Conservation (phyloP, 2,113 vertebrate genomes). For the Aix galericulata region DNA sequence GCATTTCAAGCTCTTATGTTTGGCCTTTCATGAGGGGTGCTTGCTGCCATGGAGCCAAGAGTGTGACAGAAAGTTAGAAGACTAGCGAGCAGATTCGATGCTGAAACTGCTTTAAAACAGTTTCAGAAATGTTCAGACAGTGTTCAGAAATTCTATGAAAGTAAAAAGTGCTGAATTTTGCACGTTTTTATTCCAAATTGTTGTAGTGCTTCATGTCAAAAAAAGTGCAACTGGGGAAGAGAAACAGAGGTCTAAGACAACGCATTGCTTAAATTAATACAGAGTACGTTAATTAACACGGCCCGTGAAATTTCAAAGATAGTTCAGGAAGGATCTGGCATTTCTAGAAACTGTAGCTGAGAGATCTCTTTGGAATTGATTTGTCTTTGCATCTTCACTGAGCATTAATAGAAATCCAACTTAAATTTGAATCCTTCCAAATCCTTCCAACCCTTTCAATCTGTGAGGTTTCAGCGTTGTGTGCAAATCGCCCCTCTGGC, state of each 20-base stretch:
- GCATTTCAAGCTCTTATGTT: accelerated
- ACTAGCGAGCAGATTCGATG: neutral
- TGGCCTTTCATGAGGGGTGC: neutral
- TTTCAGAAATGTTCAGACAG: neutral
- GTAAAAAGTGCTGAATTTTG: neutral
- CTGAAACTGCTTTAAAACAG: neutral
- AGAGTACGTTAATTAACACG: neutral
- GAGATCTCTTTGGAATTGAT: neutral
- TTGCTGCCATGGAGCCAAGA: neutral
- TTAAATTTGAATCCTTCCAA: neutral
- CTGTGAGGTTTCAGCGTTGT: neutral
- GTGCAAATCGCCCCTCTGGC: neutral
- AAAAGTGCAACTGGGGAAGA: neutral
- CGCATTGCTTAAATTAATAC: neutral
- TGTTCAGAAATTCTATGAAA: neutral
- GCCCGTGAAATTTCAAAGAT: neutral
- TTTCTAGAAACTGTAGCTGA: neutral
- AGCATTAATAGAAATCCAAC: neutral
- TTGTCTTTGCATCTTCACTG: neutral
- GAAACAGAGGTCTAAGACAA: neutral
- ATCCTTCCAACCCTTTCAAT: neutral
- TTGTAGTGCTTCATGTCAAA: neutral
- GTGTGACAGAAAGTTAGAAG: neutral
- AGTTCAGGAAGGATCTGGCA: neutral
- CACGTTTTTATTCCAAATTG: neutral